A percentile compares a stretch with the other conserved stretches of the same genome.
phyloP scores from a whole-genome alignment of 2,797 vertebrate species.

The Gila robusta region DNA sequence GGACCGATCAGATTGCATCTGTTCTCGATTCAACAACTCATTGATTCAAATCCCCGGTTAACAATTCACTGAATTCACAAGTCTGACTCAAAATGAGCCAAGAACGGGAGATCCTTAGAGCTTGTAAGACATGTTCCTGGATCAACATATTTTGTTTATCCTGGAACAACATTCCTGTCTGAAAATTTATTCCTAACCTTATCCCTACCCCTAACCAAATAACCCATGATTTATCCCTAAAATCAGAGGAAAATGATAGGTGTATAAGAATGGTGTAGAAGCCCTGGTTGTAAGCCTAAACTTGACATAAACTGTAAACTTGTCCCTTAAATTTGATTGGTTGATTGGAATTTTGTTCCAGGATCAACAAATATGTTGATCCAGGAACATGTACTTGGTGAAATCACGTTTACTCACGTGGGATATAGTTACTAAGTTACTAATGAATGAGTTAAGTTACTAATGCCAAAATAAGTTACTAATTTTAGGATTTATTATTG shows the following conservation, averaged over 20 bases:
- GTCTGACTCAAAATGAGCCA: not conserved
- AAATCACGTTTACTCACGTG: not conserved
- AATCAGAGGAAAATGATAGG: not conserved
- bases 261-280: not conserved
- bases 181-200: not conserved
- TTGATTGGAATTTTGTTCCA: not conserved
- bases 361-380: not conserved
- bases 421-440: not conserved
- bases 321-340: not conserved
- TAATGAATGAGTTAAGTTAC: not conserved
- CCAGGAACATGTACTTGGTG: not conserved
- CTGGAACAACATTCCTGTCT: not conserved
- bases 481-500: not conserved
- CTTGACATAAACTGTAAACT: not conserved
- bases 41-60: not conserved
- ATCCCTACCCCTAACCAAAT: too few relatives aligned
- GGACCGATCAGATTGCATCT: not conserved
- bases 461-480: not conserved
- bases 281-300: not conserved
- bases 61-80: not conserved
- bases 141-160: not conserved
- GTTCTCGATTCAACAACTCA: not conserved
- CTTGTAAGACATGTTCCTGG: too few relatives aligned
- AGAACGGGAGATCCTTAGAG: too few relatives aligned
- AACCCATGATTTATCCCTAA: not conserved